Conservation (phyloP, 35 echinoderm and acorn worm genomes). For the Ophioderma brevispina region DNA sequence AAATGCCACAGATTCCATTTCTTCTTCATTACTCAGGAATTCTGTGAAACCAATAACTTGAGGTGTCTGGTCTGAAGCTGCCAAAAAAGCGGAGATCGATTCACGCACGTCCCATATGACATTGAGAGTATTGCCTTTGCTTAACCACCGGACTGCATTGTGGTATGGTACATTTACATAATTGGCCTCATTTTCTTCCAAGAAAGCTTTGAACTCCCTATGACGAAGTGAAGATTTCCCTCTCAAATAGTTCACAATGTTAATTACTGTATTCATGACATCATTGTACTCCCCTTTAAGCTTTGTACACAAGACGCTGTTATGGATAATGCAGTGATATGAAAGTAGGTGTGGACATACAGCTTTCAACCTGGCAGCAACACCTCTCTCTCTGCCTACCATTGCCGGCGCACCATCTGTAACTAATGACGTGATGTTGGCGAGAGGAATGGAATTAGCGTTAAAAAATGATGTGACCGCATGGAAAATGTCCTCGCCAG, state of each 20-base stretch:
- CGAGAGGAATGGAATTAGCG: conserved; percentile 19
- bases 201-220: conserved; percentile 17
- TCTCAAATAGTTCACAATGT: too few relatives aligned
- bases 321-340: conserved; percentile 38
- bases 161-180: conserved; percentile 19
- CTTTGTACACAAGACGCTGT: conserved; percentile 21
- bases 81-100: too few relatives aligned
- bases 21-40: too few relatives aligned
- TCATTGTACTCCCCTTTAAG: neutral
- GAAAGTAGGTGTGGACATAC: conserved; percentile 20
- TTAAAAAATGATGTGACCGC: neutral
- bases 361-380: conserved; percentile 35
- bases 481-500: neutral
- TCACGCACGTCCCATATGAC: too few relatives aligned
- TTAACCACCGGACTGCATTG: too few relatives aligned
- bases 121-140: too few relatives aligned
- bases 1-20: too few relatives aligned
- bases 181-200: too few relatives aligned
- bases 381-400: conserved; percentile 20
- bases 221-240: too few relatives aligned
- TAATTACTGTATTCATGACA: neutral
- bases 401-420: conserved; percentile 51
- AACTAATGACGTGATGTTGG: conserved; percentile 29
- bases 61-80: too few relatives aligned
- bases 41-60: too few relatives aligned